Percentiles rank a stretch among this genome's conserved stretches.
phyloP scores from a whole-genome alignment of 2,888 invertebrate genomes.

The Icerya purchasi region DNA sequence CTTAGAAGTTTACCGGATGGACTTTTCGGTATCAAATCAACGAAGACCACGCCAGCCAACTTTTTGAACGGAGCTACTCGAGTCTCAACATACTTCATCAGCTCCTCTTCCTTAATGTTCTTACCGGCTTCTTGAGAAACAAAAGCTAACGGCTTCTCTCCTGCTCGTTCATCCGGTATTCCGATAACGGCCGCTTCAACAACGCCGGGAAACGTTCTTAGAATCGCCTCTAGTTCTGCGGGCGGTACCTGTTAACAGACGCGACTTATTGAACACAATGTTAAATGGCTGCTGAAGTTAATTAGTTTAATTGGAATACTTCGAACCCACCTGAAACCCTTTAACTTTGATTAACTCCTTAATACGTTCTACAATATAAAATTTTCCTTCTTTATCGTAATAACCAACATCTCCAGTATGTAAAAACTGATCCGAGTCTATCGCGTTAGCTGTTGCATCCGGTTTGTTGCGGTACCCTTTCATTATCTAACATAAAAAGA shows the following conservation, averaged over 20 bases:
- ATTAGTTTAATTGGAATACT: no score
- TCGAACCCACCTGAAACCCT: conserved; percentile 31
- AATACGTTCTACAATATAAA: conserved; percentile 52
- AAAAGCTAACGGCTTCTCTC: conserved; percentile 53
- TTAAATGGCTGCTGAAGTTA: no score
- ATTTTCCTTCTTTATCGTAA: conserved; percentile 41
- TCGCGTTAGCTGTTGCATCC: conserved; percentile 31
- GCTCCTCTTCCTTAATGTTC: conserved; percentile 33
- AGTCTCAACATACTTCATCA: conserved; percentile 26
- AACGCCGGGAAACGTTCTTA: conserved; percentile 48
- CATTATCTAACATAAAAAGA: conserved; percentile 26
- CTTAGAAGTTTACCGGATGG: conserved; percentile 54
- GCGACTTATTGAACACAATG: no score
- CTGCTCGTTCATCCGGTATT: conserved; percentile 41
- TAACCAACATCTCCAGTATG: conserved; percentile 35
- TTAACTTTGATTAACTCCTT: conserved; percentile 45
- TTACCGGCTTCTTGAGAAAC: conserved; percentile 36
- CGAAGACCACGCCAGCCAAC: conserved; percentile 46
- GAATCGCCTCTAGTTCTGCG: conserved; percentile 55
- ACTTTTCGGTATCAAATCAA: conserved; percentile 48
- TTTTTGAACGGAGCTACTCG: conserved; percentile 52
- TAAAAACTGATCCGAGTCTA: conserved; percentile 34
- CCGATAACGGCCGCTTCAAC: conserved; percentile 65
- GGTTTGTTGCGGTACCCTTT: conserved; percentile 36
- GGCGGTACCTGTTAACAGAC: conserved; percentile 82